Evolutionary conservation across 2,797 vertebrate species (phyloP).

Genomic region (Melanotaenia parkinsoni): DNA sequence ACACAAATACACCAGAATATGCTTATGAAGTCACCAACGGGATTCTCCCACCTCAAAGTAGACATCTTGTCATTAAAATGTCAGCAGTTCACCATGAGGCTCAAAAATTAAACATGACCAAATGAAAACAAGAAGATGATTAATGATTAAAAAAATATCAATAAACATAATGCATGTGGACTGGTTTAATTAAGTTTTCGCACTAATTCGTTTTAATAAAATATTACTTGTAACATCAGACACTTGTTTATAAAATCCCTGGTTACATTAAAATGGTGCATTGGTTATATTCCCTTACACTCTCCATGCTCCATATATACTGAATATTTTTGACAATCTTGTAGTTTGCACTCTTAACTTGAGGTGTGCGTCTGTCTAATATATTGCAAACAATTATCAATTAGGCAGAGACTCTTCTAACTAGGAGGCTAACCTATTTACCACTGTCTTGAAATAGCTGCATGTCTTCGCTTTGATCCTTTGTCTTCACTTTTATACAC

Average conservation of each 20-base stretch:
- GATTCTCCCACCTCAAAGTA: slow-evolving; percentile 21
- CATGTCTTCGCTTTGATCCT: background rate
- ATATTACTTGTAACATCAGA: slow-evolving; percentile 37
- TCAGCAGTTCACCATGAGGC: slow-evolving; percentile 26
- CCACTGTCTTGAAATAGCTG: background rate
- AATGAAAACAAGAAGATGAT: background rate
- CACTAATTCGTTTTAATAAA: slow-evolving; percentile 30
- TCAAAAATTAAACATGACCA: slow-evolving; percentile 39
- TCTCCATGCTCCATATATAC: background rate
- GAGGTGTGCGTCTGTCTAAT: background rate
- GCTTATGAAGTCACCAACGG: slow-evolving; percentile 19
- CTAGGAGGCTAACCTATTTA: background rate
- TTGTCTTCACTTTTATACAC: background rate
- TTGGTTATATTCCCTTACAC: background rate
- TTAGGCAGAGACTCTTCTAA: background rate
- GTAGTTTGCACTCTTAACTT: background rate
- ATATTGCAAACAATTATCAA: background rate
- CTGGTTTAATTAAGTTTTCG: slow-evolving; percentile 30
- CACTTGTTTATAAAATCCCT: slow-evolving; percentile 26
- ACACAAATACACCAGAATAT: slow-evolving; percentile 29
- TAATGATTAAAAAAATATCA: no score
- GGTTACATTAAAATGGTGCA: background rate
- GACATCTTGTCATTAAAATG: slow-evolving; percentile 41
- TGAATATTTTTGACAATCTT: background rate
- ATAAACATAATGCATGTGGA: slow-evolving; percentile 28